Base-by-base conservation (phyloP, 2,888 invertebrate species). In the Drosophila kanekoi region DNA sequence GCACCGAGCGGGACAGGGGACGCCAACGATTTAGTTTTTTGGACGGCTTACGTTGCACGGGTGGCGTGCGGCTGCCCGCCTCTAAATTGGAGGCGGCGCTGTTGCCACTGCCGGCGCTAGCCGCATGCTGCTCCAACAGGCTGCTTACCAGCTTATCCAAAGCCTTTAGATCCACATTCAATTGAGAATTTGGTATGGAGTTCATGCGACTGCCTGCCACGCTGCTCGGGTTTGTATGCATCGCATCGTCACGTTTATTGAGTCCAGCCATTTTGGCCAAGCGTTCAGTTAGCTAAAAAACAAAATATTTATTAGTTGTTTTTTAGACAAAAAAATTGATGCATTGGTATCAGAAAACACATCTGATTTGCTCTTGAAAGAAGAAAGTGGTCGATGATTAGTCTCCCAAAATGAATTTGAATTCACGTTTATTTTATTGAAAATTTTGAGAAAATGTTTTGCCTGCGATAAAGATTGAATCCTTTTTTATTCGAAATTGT, bases 61-160 rank as follows among this genome's bases (percentile, higher is more conserved):
- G 73, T 8, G 66, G 81, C 4, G 88, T 87, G 2, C 85, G 59
- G 2, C 44, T 73, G 52, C 85, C 89, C 2, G 67, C 28, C 5
- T 81, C 78, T n/a, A 65, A 4, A 20, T 32, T 49, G 1, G 51
- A 32, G n/a, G 58, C 23, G 10, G 47, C 43, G 41, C 43, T 52
- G 35, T 57, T 61, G 10, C 18, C 62, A 4, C 54, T 48, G 8
- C 60, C 61, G 5, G 64, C 63, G 8, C 70, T 66, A 11, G 77
- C 62, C 5, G 73, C 53, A 52, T 90, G 90, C 65, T 94, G 92
- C 35, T 94, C 94, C 16, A 95, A 89, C 14, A 95, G 91, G 33
- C 94, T 94, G 23, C 94, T 94, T 11, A 95, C 93, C 18, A 95
- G 92, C 86, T 94, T 94, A 83, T 95, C 95, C 49, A 95, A 90